Evolutionary conservation across 2,888 invertebrate genomes (phyloP), one percentile per base, ranked within the genome.

Genomic region (Dryomyza anilis): DNA sequence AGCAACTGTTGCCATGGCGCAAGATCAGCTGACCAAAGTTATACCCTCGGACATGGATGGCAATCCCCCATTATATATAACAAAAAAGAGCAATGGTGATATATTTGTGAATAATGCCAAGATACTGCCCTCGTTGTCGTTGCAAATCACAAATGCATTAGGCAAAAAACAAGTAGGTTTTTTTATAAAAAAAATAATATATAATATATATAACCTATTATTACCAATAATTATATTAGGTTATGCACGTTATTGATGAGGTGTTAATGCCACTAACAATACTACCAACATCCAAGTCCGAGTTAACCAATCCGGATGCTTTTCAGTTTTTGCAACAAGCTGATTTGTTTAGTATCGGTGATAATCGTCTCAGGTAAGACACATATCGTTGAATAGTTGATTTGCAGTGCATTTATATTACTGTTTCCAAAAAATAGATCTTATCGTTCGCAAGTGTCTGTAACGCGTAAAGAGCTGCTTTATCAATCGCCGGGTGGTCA

Each of bases 31-130:
- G 68, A 70, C 72, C 63, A 78, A 74, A 87, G 72, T 70, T 67
- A 87, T 95, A 77, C 87, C 89, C 19, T 91, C 94, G 25, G 92
- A 94, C 81, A 85, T 93, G 75, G 91, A 91, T 66, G 94, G 94
- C 19, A 94, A 92, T 84, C 93, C 94, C 0, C 93, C 93, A 1
- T 84, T 95, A 59, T 95, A 94, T 90, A 89, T 95, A 67, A 93
- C 93, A 58, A 86, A 89, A 70, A 87, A 87, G 66, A 85, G 86
- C 14, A 88, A 89, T 73, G 82, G 84, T 48, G 92, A 93, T 71
- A 88, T 94, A 74, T 96, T 88, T 83, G 89, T 95, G 68, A 95
- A 95, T 84, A 94, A 95, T 81, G 95, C 95, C 2, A 89, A 89
- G 78, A 87, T 95, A 60, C 85, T 91, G 72, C 86, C 88, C 66